These are phyloP conservation scores for Pipistrellus pipistrellus DNA, from an alignment of 2,797 vertebrate genomes.

Conservation along the genomic window DNA sequence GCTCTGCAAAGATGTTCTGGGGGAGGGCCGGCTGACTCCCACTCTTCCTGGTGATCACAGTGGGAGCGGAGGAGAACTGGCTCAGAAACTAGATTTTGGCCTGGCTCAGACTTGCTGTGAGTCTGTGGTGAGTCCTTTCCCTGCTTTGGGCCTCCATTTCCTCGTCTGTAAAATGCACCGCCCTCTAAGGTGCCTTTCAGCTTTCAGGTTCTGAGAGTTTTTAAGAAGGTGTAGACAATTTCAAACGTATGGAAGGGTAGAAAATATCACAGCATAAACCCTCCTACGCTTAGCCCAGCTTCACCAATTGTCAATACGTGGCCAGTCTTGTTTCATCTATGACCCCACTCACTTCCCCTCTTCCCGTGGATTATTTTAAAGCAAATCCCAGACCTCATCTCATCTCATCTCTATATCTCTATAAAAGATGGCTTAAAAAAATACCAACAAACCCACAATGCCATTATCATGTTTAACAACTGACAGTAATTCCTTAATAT, in stretches of 20 bases:
- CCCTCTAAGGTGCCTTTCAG: neutral
- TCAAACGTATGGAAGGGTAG: neutral
- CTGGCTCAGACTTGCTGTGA: neutral
- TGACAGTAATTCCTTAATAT: neutral
- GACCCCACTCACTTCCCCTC: neutral
- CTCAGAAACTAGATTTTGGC: neutral
- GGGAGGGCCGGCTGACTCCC: neutral
- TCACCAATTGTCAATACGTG: neutral
- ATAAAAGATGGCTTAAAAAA: constrained; percentile 10
- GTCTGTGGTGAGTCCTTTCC: neutral
- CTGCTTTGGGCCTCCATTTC: neutral
- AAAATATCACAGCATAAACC: neutral
- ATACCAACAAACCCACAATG: neutral
- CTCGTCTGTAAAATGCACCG: neutral
- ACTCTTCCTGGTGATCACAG: accelerated
- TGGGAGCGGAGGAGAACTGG: neutral
- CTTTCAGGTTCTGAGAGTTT: constrained; percentile 6
- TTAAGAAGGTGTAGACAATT: constrained; percentile 30
- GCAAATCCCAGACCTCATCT: constrained; percentile 7
- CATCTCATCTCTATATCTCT: neutral
- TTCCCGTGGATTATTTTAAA: neutral
- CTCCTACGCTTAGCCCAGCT: neutral
- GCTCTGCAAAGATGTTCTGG: neutral
- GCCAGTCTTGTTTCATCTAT: neutral
- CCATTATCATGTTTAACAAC: constrained; percentile 14